Conservation (phyloP, 2,113 vertebrate genomes). For the Xenopus tropicalis region UCB_Xtro_10.0 CM004450.2:142427501-142428000, state of each 20-base stretch:
- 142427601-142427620: not conserved
- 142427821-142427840: too few species aligned
- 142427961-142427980: slow-evolving; percentile 86
- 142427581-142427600: not conserved
- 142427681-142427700: slow-evolving; percentile 60
- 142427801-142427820: not conserved
- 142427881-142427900: slow-evolving; percentile 85
- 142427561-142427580: too few species aligned
- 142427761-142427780: not conserved
- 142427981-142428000: slow-evolving; percentile 89
- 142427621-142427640: slow-evolving; percentile 76
- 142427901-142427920: slow-evolving; percentile 81
- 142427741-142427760: slow-evolving; percentile 78
- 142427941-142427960: slow-evolving; percentile 88
- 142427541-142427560: too few species aligned
- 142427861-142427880: slow-evolving; percentile 84
- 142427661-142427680: slow-evolving; percentile 70
- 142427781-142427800: not conserved
- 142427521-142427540: not conserved
- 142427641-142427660: slow-evolving; percentile 80
- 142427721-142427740: slow-evolving; percentile 81
- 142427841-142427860: slow-evolving; percentile 61
- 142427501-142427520: not conserved
- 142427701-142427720: slow-evolving; percentile 73
- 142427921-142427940: slow-evolving; percentile 84